phyloP scores from a whole-genome alignment of 2,888 invertebrate species.

The Epirrhoe tristata region DNA sequence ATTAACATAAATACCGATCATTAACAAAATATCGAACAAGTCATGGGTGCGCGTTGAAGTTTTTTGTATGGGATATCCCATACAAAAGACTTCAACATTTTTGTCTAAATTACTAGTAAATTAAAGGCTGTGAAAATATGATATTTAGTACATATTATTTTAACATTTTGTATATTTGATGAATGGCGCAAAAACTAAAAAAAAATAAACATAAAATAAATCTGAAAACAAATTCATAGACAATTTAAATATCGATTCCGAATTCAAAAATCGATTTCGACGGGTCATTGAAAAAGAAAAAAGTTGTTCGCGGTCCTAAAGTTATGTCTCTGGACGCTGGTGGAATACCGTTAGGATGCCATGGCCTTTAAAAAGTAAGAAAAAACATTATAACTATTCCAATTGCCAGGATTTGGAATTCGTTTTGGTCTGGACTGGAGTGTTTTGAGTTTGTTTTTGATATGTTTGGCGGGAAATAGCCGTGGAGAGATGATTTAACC shows the following conservation, averaged over 20 bases:
- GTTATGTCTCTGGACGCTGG: conserved; percentile 72
- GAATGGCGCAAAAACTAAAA: not conserved
- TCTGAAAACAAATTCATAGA: conserved; percentile 28
- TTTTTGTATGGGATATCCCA: conserved; percentile 13
- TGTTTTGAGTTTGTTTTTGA: conserved; percentile 51
- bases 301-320: conserved; percentile 70
- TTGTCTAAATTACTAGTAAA: too few relatives aligned
- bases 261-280: conserved; percentile 62
- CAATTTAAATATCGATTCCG: conserved; percentile 34
- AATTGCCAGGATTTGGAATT: conserved; percentile 83
- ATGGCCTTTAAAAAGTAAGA: conserved; percentile 66
- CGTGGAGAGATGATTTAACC: not conserved
- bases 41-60: conserved; percentile 18
- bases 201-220: conserved; percentile 13
- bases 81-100: conserved; percentile 27
- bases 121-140: not conserved
- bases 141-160: not conserved
- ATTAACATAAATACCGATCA: too few relatives aligned
- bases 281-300: conserved; percentile 78
- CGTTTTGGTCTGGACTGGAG: conserved; percentile 79
- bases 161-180: not conserved
- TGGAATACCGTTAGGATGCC: conserved; percentile 83
- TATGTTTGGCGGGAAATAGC: conserved; percentile 26
- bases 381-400: conserved; percentile 81
- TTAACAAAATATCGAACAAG: not conserved